Evolutionary conservation across 2,113 vertebrate genomes (phyloP).

Genomic region (Tretioscincus oriximinensis): DNA sequence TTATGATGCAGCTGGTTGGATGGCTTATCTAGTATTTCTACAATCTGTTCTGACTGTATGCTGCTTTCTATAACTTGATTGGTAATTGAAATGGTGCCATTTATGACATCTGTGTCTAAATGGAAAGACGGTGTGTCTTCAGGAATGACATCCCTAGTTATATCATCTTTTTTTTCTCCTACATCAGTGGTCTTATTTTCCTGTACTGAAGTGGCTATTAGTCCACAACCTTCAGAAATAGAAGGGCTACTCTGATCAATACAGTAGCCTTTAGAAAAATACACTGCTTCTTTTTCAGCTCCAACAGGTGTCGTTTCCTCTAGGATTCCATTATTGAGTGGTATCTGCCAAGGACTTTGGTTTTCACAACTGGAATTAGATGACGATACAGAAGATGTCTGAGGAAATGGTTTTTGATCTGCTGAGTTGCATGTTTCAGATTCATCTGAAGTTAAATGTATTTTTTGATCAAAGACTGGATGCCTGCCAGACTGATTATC

Average conservation of each 20-base stretch:
- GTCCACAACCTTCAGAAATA: slow-evolving; percentile 51
- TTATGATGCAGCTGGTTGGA: slow-evolving; percentile 48
- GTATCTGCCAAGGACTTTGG: slow-evolving; percentile 47
- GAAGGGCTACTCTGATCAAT: slow-evolving; percentile 49
- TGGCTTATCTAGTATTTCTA: slow-evolving; percentile 53
- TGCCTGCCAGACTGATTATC: slow-evolving; percentile 49
- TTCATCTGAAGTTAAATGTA: slow-evolving; percentile 13
- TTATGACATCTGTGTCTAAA: slow-evolving; percentile 52
- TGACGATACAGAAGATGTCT: slow-evolving; percentile 28
- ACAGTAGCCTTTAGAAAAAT: slow-evolving; percentile 29
- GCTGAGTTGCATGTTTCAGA: slow-evolving; percentile 16
- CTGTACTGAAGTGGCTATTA: slow-evolving; percentile 44
- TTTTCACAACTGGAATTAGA: slow-evolving; percentile 37
- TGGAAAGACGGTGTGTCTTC: slow-evolving; percentile 60
- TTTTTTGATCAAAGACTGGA: slow-evolving; percentile 32
- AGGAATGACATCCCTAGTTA: slow-evolving; percentile 41
- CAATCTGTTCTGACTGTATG: slow-evolving; percentile 36
- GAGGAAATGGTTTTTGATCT: slow-evolving; percentile 14
- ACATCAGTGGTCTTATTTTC: slow-evolving; percentile 32
- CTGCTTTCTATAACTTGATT: slow-evolving; percentile 34
- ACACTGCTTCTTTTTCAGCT: neutral
- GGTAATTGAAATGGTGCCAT: slow-evolving; percentile 16
- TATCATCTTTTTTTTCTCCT: slow-evolving; percentile 22
- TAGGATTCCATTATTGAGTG: slow-evolving; percentile 32
- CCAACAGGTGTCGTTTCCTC: slow-evolving; percentile 33